Evolutionary conservation across 2,113 vertebrate species (phyloP).

Genomic region (Asarcornis scutulata): DNA sequence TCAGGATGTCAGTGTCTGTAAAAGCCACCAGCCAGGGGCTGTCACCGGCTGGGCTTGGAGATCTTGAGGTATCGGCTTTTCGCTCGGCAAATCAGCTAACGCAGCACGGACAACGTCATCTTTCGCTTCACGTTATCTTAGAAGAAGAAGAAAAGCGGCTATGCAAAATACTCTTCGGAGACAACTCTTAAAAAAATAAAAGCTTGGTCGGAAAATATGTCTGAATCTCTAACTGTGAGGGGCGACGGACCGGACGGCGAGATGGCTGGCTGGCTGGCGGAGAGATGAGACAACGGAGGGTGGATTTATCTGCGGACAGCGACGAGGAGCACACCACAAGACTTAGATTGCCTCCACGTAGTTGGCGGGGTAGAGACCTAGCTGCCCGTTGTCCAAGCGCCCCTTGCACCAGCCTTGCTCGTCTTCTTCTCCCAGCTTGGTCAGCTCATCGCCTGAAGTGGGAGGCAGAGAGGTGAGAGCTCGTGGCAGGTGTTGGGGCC

Average conservation of each 20-base stretch:
- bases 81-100: constrained; percentile 24
- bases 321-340: constrained; percentile 53
- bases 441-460: constrained; percentile 91
- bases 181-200: constrained; percentile 86
- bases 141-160: constrained; percentile 53
- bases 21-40: constrained; percentile 63
- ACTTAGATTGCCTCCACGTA: constrained; percentile 95
- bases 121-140: constrained; percentile 50
- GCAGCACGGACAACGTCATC: constrained; percentile 34
- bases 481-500: neutral
- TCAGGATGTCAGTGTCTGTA: constrained; percentile 68
- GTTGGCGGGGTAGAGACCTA: constrained; percentile 97
- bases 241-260: constrained; percentile 62
- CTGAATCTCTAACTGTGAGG: constrained; percentile 81
- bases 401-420: constrained; percentile 99
- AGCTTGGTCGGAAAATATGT: constrained; percentile 85
- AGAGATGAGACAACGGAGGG: constrained; percentile 65
- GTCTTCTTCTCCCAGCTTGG: constrained; percentile 95
- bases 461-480: neutral
- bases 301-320: constrained; percentile 56
- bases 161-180: constrained; percentile 77
- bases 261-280: constrained; percentile 67
- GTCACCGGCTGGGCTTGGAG: constrained; percentile 69
- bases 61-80: constrained; percentile 71
- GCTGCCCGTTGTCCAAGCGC: constrained; percentile 91